These are phyloP conservation scores for Papilio dardanus DNA, from an alignment of 1,140 invertebrate species.

Conservation along the genomic window DNA sequence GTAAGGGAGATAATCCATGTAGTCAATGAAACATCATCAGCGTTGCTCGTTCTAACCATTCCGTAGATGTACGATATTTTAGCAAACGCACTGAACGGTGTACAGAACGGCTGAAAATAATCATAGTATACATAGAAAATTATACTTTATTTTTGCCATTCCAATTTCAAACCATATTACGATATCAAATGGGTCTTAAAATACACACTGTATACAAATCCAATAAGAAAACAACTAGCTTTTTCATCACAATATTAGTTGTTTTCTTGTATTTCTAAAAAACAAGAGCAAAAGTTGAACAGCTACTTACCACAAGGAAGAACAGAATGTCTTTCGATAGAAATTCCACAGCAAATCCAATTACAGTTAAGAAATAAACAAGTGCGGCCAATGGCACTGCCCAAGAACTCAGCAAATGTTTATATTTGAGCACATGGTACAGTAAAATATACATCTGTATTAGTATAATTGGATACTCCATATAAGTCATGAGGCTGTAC, in stretches of 20 bases:
- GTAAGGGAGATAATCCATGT: conserved; percentile 88
- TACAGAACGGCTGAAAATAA: conserved; percentile 85
- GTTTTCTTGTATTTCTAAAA: conserved; percentile 25
- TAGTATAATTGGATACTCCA: conserved; percentile 89
- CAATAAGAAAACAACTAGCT: conserved; percentile 31
- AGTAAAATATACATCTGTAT: conserved; percentile 87
- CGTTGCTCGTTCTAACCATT: conserved; percentile 84
- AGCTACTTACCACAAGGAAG: conserved; percentile 84
- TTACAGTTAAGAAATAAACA: conserved; percentile 80
- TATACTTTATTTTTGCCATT: background rate
- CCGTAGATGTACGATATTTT: conserved; percentile 86
- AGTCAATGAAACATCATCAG: conserved; percentile 85
- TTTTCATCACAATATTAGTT: no score
- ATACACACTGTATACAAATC: no score
- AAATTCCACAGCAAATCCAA: conserved; percentile 79
- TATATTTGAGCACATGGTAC: conserved; percentile 85
- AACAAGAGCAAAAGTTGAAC: conserved; percentile 18
- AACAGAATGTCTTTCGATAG: conserved; percentile 83
- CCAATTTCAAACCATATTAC: background rate
- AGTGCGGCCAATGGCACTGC: conserved; percentile 62
- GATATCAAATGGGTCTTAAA: no score
- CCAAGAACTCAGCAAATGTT: conserved; percentile 75
- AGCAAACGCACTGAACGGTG: conserved; percentile 87
- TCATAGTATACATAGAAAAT: background rate
- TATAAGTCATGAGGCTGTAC: conserved; percentile 86